Base-by-base conservation (phyloP, 2,113 vertebrate genomes). In the Phyllopteryx taeniolatus region DNA sequence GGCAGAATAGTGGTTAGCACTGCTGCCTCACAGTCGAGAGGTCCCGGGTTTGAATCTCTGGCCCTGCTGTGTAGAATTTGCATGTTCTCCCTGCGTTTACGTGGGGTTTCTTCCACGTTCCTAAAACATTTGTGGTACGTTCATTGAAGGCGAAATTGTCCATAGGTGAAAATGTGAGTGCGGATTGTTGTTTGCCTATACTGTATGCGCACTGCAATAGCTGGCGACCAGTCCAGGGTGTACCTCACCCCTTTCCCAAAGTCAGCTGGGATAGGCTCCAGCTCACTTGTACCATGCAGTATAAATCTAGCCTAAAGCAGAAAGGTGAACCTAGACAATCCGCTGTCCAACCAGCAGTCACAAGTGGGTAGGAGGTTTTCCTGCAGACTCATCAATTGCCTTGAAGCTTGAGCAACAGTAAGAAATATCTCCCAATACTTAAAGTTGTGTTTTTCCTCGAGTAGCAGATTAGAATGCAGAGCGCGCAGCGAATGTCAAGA, bases 401-500 rank as follows among this genome's bases (percentile, higher is more conserved):
- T 8, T 9, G 59, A 35, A 14, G 14, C 7, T 35, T 4, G 31
- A 35, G 59, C 15, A 61, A 31, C 31, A 14, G 59, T 17, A 17
- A 17, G 31, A 35, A 61, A 19, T 17, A 8, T 33, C 31, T 39
- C 31, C n/a, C 64, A 9, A 47, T 46, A 2, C 22, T 66, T 31
- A 47, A 66, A 66, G 44, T 27, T 31, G 11, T 47, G 64, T 47
- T 66, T 66, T 66, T 66, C 43, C 63, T 49, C 1, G 5, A 17
- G 64, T 8, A 49, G 22, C 64, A 8, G 2, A 66, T 66, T 66
- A 47, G 64, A 27, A 70, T 67, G 70, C 46, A 46, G 56, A 62
- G 15, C 63, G 60, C 39, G 63, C 8, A 3, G n/a, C 31, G 15
- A 61, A 67, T 76, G 74, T 39, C 60, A 51, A 71, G 67, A 13